Conservation (phyloP, 2,113 vertebrate genomes). For the Lutjanus erythropterus region DNA sequence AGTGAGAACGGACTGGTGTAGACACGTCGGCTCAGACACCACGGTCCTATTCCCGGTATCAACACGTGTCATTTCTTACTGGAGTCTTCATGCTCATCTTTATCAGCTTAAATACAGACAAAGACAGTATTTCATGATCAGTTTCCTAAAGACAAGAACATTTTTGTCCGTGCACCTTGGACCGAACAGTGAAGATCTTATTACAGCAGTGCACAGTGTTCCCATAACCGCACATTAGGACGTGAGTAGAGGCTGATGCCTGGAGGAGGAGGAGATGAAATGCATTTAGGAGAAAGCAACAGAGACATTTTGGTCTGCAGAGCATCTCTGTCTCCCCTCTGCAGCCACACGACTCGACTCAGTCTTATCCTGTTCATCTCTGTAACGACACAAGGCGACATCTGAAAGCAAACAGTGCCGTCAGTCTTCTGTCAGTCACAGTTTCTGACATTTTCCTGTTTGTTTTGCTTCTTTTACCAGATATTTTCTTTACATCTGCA, state of each 20-base stretch:
- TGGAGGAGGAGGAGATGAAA: slow-evolving; percentile 23
- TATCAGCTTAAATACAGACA: neutral
- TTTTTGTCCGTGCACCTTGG: neutral
- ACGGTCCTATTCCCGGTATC: too few species aligned
- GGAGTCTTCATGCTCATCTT: too few species aligned
- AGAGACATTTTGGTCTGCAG: neutral
- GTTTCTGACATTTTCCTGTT: neutral
- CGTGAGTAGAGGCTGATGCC: neutral
- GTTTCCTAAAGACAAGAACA: neutral
- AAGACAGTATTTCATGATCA: neutral
- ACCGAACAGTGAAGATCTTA: slow-evolving; percentile 2
- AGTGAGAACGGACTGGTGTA: too few species aligned
- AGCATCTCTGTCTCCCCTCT: neutral
- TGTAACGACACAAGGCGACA: neutral
- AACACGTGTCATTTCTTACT: too few species aligned
- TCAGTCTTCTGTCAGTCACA: slow-evolving; percentile 6
- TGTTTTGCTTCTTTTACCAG: neutral
- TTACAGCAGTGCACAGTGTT: slow-evolving; percentile 1
- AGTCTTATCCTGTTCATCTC: neutral
- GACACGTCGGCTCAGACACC: too few species aligned
- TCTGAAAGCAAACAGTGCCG: neutral
- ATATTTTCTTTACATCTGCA: neutral
- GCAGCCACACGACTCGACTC: neutral
- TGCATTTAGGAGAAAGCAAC: slow-evolving; percentile 1
- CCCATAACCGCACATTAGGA: slow-evolving; percentile 8